Conservation (phyloP, 2,888 invertebrate species). For the Pemphredon lugubris region DNA sequence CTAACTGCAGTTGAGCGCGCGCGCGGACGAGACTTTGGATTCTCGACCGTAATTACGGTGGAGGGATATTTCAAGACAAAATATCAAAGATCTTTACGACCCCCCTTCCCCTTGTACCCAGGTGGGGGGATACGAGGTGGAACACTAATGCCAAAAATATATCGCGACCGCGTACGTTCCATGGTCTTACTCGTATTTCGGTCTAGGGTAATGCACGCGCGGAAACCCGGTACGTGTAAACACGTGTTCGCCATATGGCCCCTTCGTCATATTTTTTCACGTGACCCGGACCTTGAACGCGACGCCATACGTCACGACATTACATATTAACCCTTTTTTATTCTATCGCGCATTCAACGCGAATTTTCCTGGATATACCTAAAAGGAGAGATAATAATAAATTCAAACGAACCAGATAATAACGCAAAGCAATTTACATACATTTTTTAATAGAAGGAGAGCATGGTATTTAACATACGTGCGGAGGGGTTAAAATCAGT, state of each 20-base stretch:
- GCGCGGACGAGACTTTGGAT: conserved; percentile 17
- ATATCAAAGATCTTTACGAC: conserved; percentile 59
- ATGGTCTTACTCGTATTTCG: conserved; percentile 61
- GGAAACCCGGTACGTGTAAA: conserved; percentile 45
- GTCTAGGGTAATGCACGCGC: conserved; percentile 60
- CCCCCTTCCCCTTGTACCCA: conserved; percentile 21
- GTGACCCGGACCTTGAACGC: conserved; percentile 64
- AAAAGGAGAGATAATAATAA: no score
- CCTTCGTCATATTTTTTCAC: conserved; percentile 41
- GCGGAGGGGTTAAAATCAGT: no score
- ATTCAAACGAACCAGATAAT: no score
- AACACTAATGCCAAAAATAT: conserved; percentile 61
- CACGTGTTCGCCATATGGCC: conserved; percentile 67
- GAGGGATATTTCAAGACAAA: conserved; percentile 33
- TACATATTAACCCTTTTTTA: neutral
- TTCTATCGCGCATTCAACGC: no score
- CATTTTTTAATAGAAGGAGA: no score
- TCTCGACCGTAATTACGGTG: conserved; percentile 1
- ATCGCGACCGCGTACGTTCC: conserved; percentile 35
- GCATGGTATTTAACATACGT: no score
- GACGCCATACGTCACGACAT: conserved; percentile 8
- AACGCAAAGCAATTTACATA: no score
- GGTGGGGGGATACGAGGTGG: conserved; percentile 17
- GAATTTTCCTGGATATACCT: no score
- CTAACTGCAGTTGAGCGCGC: conserved; percentile 38